A percentile compares a stretch with the other conserved stretches of the same genome.
Conservation (phyloP, 2,113 vertebrate species). For the Sceloporus undulatus region DNA sequence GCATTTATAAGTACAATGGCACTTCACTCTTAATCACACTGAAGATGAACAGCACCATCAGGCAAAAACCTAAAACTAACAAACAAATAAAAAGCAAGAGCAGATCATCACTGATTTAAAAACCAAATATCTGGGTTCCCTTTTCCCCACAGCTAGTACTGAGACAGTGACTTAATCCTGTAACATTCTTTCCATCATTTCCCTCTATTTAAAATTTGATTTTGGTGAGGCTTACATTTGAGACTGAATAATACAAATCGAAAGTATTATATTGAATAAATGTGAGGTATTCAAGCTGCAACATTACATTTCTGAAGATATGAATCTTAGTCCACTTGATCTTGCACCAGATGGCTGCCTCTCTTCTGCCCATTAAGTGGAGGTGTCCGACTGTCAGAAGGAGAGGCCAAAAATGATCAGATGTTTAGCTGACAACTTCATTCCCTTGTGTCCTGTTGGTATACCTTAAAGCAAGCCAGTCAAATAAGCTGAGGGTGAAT, state of each 20-base stretch:
- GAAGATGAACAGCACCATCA: background rate
- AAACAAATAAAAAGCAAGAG: background rate
- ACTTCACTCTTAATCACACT: no score
- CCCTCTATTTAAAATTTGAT: background rate
- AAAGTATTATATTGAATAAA: background rate
- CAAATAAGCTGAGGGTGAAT: conserved; percentile 10
- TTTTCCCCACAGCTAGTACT: background rate
- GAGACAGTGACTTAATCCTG: background rate
- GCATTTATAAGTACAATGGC: no score
- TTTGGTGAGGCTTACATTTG: background rate
- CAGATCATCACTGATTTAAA: background rate
- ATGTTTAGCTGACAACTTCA: background rate
- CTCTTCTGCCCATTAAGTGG: background rate
- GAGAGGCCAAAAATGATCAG: background rate
- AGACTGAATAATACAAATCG: background rate
- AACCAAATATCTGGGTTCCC: no score
- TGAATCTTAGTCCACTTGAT: background rate
- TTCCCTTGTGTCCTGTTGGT: conserved; percentile 15
- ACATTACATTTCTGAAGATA: background rate
- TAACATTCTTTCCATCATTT: background rate
- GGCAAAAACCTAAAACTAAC: no score
- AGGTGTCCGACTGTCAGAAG: background rate
- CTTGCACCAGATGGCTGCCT: background rate
- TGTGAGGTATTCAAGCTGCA: background rate
- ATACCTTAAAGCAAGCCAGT: background rate